Evolutionary conservation across 2,888 invertebrate genomes (phyloP), one percentile per base, ranked within the genome.

Genomic region (Cotesia congregata): DNA sequence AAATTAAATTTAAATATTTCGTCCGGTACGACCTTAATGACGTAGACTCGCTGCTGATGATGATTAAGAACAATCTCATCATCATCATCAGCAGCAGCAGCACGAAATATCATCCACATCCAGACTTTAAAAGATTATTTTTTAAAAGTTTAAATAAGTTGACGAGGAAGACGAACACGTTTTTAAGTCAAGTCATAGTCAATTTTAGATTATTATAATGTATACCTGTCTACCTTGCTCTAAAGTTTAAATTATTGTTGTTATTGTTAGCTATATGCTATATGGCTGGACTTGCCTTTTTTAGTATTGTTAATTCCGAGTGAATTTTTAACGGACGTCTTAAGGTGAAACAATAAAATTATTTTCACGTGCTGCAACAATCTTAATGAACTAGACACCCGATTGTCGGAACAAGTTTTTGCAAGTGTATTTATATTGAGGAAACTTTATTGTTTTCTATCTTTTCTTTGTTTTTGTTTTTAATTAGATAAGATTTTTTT

Each of bases 1-100:
- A 87, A 86, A 87, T 88, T 87, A 85, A 86, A 88, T 88, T 87
- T 85, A 87, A 87, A 87, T 87, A 87, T 86, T 83, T 79, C 81
- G 70, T 82, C 80, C 83, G 78, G 75, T 72, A 83, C 86, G 87
- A 85, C 85, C 87, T 88, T 88, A 88, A 88, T 88, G 88, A 88
- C 85, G 84, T 82, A 50, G 9, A 50, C 50, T 50, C 12, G 50
- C 50, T 50, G 50, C 65, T 72, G 77, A 67, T 60, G 72, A 77
- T 79, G 77, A 78, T 79, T 77, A 78, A 78, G 77, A 80, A 77
- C 67, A 67, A 61, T 73, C 41, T 72, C 41, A 71, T 74, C 65
- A 30, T 74, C 65, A 30, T 65, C 50, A 50, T 50, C 50, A 50
- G 12, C 50, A 50, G 12, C 50, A 50, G 50, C 50, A 50, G 50